Percentiles rank a stretch among this genome's conserved stretches.
These are phyloP conservation scores for Sarotherodon lohbergeri DNA, from an alignment of 2,113 vertebrate species.

Conservation along the genomic window DNA sequence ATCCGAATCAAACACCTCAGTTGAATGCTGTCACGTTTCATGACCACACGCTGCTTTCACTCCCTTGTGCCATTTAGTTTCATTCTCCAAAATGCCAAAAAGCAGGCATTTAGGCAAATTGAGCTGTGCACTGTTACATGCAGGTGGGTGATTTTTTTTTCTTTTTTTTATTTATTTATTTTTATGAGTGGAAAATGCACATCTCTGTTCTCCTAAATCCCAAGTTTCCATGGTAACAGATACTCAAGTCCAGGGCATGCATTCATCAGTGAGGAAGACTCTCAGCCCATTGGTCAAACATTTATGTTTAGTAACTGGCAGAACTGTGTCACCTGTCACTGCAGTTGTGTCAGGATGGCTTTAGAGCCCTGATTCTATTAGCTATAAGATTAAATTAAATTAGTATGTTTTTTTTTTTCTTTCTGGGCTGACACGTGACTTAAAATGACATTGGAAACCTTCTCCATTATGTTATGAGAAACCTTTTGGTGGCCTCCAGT, in stretches of 20 bases:
- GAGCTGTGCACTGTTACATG: neutral
- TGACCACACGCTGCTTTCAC: neutral
- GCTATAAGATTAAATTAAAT: neutral
- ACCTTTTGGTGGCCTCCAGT: neutral
- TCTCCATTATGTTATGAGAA: neutral
- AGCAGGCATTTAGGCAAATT: neutral
- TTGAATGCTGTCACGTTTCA: neutral
- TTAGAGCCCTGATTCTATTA: neutral
- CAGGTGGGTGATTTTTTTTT: neutral
- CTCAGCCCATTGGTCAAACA: conserved; percentile 48
- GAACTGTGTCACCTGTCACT: neutral
- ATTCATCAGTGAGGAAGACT: conserved; percentile 45
- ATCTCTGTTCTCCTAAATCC: conserved; percentile 45
- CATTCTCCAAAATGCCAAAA: neutral
- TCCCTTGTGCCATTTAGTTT: neutral
- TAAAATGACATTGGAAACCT: neutral
- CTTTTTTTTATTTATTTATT: neutral
- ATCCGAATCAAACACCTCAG: neutral
- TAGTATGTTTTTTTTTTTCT: neutral
- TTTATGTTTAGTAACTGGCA: conserved; percentile 15
- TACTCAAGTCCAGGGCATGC: conserved; percentile 42
- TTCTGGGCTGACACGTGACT: neutral
- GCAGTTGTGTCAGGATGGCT: neutral
- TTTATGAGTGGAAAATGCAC: conserved; percentile 15
- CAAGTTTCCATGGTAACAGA: conserved; percentile 69